phyloP scores from a whole-genome alignment of 2,113 vertebrate genomes.

The Marmota flaviventris region DNA sequence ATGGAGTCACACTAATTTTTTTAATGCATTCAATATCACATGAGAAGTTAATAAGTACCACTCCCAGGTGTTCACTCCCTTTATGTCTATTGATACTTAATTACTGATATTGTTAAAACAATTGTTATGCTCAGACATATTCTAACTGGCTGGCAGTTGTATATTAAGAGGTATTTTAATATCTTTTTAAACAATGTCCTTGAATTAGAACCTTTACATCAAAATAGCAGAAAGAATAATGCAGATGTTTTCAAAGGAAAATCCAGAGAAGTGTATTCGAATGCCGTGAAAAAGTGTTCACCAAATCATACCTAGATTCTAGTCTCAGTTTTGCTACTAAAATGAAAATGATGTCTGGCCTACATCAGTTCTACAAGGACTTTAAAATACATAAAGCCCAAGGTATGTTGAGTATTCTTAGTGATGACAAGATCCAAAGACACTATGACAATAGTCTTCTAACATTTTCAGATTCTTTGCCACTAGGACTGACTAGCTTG shows the following conservation, averaged over 20 bases:
- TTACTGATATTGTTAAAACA: constrained; percentile 16
- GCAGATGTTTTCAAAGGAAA: constrained; percentile 51
- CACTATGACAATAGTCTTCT: neutral
- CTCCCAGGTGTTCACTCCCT: constrained; percentile 27
- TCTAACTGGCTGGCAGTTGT: constrained; percentile 49
- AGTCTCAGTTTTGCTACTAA: neutral
- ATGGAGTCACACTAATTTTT: neutral
- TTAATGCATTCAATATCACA: neutral
- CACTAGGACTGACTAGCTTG: neutral
- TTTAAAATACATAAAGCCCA: constrained; percentile 15
- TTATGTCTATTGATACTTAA: constrained; percentile 11
- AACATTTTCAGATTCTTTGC: constrained; percentile 31
- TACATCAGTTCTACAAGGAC: neutral
- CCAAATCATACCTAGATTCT: constrained; percentile 25
- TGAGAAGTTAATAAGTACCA: constrained; percentile 20
- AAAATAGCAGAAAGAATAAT: constrained; percentile 46
- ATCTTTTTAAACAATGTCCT: neutral
- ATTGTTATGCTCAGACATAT: neutral
- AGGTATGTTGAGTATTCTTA: neutral
- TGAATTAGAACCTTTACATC: constrained; percentile 57
- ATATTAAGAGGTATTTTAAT: constrained; percentile 36
- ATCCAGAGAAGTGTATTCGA: neutral
- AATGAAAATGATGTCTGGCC: constrained; percentile 7
- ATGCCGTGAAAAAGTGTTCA: constrained; percentile 33
- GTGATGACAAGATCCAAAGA: constrained; percentile 3